Evolutionary conservation across 2,113 vertebrate genomes (phyloP).

Genomic region (Romanogobio albipinnatus): DNA sequence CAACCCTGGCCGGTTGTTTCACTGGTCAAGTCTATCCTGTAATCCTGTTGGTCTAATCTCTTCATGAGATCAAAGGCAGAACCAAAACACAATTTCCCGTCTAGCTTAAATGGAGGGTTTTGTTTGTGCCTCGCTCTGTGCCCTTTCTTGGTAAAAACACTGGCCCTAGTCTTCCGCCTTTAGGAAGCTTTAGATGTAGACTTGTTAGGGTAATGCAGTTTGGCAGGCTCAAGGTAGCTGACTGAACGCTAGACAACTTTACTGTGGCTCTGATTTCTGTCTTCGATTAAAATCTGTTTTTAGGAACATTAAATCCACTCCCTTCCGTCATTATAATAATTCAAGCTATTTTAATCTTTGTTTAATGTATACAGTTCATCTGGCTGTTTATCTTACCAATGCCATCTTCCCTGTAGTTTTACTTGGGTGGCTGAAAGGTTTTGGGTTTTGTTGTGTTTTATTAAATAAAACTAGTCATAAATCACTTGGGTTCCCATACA

Average conservation of each 20-base stretch:
- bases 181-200: constrained; percentile 16
- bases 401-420: neutral
- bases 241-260: neutral
- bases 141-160: constrained; percentile 23
- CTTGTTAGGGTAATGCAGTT: constrained; percentile 16
- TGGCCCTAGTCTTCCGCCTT: neutral
- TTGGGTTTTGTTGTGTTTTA: neutral
- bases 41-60: constrained; percentile 19
- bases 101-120: neutral
- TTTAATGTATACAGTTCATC: neutral
- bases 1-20: neutral
- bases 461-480: neutral
- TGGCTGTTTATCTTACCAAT: neutral
- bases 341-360: neutral
- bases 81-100: constrained; percentile 32
- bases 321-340: neutral
- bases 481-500: neutral
- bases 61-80: constrained; percentile 30
- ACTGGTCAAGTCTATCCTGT: neutral
- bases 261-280: neutral
- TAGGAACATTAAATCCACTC: neutral
- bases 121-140: neutral
- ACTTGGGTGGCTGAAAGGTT: neutral
- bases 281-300: neutral
- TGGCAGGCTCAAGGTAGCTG: neutral